phyloP scores from a whole-genome alignment of 2,797 vertebrate genomes.

The Callimico goeldii region DNA sequence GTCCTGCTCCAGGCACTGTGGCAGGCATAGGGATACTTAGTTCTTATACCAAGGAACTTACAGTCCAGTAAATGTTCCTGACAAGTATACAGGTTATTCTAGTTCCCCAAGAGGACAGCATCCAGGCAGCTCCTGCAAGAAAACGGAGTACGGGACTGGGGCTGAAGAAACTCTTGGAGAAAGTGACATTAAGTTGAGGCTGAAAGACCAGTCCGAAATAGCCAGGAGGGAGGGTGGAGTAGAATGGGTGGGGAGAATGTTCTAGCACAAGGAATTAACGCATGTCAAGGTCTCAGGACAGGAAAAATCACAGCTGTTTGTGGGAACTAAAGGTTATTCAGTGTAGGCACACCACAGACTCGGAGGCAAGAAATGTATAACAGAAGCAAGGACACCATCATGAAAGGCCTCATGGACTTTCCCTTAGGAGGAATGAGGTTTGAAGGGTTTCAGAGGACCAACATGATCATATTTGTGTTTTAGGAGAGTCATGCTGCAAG shows the following conservation, averaged over 20 bases:
- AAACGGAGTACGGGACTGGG: not conserved
- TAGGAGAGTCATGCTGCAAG: not conserved
- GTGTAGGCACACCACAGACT: not conserved
- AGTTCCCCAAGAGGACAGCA: not conserved
- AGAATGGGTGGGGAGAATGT: not conserved
- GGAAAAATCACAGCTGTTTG: not conserved
- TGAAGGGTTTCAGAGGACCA: not conserved
- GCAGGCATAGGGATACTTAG: not conserved
- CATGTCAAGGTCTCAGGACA: not conserved
- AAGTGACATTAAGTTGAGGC: not conserved
- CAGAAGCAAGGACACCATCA: not conserved
- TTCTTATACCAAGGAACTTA: not conserved
- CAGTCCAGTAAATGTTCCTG: not conserved
- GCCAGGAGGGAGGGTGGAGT: not conserved
- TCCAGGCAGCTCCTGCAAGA: not conserved
- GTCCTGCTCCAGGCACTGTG: not conserved
- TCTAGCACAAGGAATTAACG: not conserved
- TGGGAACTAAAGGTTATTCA: not conserved
- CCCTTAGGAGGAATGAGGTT: not conserved
- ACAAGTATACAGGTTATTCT: not conserved
- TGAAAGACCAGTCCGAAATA: not conserved
- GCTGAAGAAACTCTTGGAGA: not conserved
- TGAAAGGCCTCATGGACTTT: not conserved
- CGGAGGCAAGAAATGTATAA: not conserved
- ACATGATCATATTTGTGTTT: not conserved